Evolutionary conservation across 2,113 vertebrate species (phyloP), one percentile per base, ranked within the genome.

Genomic region (Hoplias malabaricus): DNA sequence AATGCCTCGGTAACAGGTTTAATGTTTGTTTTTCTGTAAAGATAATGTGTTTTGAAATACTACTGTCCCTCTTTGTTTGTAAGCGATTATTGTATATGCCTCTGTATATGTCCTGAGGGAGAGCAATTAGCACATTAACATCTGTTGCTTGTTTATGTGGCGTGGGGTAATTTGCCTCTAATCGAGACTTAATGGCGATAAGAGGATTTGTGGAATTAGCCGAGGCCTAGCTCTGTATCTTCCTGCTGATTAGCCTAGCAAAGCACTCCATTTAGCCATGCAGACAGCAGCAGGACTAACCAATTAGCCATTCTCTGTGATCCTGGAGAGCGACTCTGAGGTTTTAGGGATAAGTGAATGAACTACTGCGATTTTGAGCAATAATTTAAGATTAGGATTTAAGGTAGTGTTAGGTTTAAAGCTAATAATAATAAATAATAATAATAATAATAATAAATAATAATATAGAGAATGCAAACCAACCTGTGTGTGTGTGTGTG

Each of bases 241-340:
- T 75, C 36, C 48, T 34, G 67, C 50, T 81, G 76, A 77, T 82
- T 77, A 82, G 46, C 57, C 65, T 73, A 78, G 65, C 34, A 63
- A 82, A 80, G 71, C 80, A 71, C 65, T 84, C 80, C 66, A 79
- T 84, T 84, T 82, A 75, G 73, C 42, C 80, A 73, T 57, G 61
- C 40, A 76, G 72, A 57, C 63, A 73, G 56, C 54, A 70, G 67
- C 65, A 59, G 36, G 69, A 79, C 77, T 66, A 54, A 42, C 77
- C 75, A 84, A 82, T 82, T 77, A 82, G 73, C 63, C 63, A 69
- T 78, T 80, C 80, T 23, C 43, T 78, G 27, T 77, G 65, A 75
- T 62, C 75, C 62, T 71, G 50, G 71, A 61, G 70, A 69, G 53
- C 67, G 74, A 81, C 69, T 56, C 67, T 27, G 59, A 53, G 66